Base-by-base conservation (phyloP, 2,888 invertebrate genomes). In the Furcula furcula region DNA sequence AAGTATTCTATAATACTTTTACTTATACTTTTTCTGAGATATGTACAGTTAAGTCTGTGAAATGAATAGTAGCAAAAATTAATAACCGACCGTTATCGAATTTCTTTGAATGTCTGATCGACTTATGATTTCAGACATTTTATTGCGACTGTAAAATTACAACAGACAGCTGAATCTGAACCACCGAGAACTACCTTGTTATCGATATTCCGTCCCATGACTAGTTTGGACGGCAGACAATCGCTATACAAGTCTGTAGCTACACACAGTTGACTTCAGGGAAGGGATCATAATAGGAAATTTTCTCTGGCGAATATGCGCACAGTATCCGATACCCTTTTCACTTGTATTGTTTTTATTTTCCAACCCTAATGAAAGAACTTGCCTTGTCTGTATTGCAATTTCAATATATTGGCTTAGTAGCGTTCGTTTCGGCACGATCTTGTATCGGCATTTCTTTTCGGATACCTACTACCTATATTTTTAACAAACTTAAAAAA, bases 311-410 rank as follows among this genome's bases (percentile, higher is more conserved):
- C 77, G 76, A 78, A 79, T 83, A 83, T 79, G 82, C 80, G 77
- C 73, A 65, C 71, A 66, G 76, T 76, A 76, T 77, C 72, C 76
- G 76, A 79, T 84, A 85, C 84, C 86, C 84, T 86, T 86, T 86
- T 83, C 81, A 83, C 79, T 84, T 81, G 81, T 86, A 83, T 87
- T 85, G 85, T 82, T 86, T 86, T 86, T 87, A 84, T 86, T 84
- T 81, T 83, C 72, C 72, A 79, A 79, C 77, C 78, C 76, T 85
- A 87, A 87, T 87, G 85, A 86, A 86, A 85, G 80, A 84, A 84
- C 75, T 85, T 84, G 80, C 76, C 72, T 78, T 70, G 73, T 72
- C 70, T 73, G 69, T 76, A 80, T 78, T 72, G 76, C 80, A 72
- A 78, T 80, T 76, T 76, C 77, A 74, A 80, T 81, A 79, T 81